Evolutionary conservation across 1,140 invertebrate species (phyloP).

Genomic region (Sitophilus oryzae): DNA sequence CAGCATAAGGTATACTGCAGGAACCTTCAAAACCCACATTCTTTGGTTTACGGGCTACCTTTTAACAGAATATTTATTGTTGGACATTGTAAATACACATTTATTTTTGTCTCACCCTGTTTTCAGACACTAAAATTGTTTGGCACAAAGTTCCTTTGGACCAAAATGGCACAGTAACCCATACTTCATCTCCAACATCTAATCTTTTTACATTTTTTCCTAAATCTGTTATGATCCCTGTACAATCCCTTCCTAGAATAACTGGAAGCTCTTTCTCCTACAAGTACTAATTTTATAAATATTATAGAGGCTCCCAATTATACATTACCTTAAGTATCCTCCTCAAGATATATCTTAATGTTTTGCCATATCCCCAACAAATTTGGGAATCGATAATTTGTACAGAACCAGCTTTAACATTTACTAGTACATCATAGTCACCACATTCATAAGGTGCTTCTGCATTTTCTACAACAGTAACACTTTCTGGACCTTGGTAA

Average conservation of each 20-base stretch:
- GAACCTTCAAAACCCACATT: slow-evolving; percentile 61
- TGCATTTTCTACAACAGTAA: slow-evolving; percentile 52
- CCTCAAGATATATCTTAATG: slow-evolving; percentile 51
- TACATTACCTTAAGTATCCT: slow-evolving; percentile 49
- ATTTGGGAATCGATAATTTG: slow-evolving; percentile 61
- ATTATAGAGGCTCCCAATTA: neutral
- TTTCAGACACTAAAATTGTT: slow-evolving; percentile 54
- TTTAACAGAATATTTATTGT: neutral
- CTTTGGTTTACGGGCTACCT: slow-evolving; percentile 57
- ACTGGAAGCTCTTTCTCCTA: slow-evolving; percentile 53
- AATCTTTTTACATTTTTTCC: slow-evolving; percentile 54
- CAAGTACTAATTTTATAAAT: slow-evolving; percentile 42
- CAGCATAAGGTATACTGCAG: slow-evolving; percentile 65
- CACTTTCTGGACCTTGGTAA: slow-evolving; percentile 51
- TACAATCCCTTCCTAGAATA: slow-evolving; percentile 62
- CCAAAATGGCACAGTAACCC: slow-evolving; percentile 55
- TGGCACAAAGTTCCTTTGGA: slow-evolving; percentile 56
- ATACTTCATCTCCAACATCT: slow-evolving; percentile 62
- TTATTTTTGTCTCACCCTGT: too few species aligned
- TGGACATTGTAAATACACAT: neutral
- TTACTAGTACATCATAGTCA: slow-evolving; percentile 58
- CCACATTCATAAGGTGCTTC: slow-evolving; percentile 50
- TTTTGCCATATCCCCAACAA: slow-evolving; percentile 55
- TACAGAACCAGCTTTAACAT: slow-evolving; percentile 59
- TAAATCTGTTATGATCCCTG: slow-evolving; percentile 60